These are phyloP conservation scores for Drosophila truncata DNA, from an alignment of 1,140 invertebrate species.

Conservation along the genomic window DNA sequence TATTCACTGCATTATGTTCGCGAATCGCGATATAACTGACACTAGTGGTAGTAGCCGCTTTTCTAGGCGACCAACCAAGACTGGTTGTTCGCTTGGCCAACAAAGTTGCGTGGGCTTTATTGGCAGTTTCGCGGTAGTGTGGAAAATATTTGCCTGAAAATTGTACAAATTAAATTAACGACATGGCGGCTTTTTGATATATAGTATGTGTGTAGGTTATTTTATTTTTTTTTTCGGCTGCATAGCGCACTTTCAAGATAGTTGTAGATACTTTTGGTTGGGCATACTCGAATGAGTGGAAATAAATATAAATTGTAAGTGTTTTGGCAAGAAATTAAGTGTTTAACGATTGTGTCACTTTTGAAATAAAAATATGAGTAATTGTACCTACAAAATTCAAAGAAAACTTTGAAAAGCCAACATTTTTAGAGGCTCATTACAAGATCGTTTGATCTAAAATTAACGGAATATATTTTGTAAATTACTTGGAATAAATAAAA, in stretches of 20 bases:
- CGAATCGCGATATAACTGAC: constrained; percentile 10
- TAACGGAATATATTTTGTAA: background rate
- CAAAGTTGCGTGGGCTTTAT: constrained; percentile 77
- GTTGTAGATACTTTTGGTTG: background rate
- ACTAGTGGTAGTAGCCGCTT: constrained; percentile 38
- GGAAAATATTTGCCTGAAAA: constrained; percentile 82
- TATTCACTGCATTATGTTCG: constrained; percentile 1
- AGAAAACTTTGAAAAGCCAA: background rate
- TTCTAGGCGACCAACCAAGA: constrained; percentile 70
- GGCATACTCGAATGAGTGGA: background rate
- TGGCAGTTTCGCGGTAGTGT: constrained; percentile 76
- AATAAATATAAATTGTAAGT: background rate
- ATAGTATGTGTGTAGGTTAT: constrained; percentile 6
- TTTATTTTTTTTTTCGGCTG: too few species aligned
- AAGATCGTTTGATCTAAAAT: constrained; percentile 4
- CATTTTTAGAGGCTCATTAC: background rate
- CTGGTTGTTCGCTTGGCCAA: constrained; percentile 52
- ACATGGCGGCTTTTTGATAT: constrained; percentile 69
- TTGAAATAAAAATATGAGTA: constrained; percentile 7
- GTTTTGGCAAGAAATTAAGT: constrained; percentile 2
- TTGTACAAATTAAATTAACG: constrained; percentile 83
- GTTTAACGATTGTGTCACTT: constrained; percentile 12
- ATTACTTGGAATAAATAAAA: background rate
- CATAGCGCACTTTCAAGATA: constrained; percentile 19
- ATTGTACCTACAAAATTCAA: background rate